A percentile compares a stretch with the other conserved stretches of the same genome.
These are phyloP conservation scores for Metalampra italica DNA, from an alignment of 2,888 invertebrate species.

Conservation along the genomic window DNA sequence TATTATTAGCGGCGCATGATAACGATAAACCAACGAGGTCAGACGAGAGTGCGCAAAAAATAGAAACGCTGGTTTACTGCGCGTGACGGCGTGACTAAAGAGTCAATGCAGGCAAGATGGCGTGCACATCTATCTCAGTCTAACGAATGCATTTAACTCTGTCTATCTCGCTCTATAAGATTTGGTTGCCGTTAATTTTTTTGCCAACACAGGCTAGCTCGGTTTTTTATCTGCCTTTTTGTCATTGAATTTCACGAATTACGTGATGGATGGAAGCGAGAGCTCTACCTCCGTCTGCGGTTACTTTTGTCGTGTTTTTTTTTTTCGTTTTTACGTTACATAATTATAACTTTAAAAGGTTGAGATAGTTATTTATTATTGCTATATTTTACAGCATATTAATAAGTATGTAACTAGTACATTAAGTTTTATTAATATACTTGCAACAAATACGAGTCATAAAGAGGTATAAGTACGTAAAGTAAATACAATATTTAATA, in stretches of 20 bases:
- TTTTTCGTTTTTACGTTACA: constrained; percentile 34
- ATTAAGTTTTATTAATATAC: too few species aligned
- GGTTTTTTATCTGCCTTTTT: constrained; percentile 50
- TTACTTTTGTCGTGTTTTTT: constrained; percentile 34
- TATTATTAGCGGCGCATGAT: constrained; percentile 68
- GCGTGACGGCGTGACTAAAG: constrained; percentile 76
- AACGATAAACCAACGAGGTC: constrained; percentile 76
- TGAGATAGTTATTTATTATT: constrained; percentile 18
- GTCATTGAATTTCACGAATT: constrained; percentile 62
- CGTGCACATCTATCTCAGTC: constrained; percentile 55
- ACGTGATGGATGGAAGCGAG: constrained; percentile 52
- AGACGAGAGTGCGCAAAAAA: constrained; percentile 72
- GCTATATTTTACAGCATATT: background rate
- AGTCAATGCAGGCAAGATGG: constrained; percentile 68
- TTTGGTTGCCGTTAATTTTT: constrained; percentile 65
- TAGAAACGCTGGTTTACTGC: constrained; percentile 70
- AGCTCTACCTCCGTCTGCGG: constrained; percentile 27
- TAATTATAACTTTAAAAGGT: constrained; percentile 28
- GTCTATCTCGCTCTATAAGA: constrained; percentile 41
- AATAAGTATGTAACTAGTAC: background rate
- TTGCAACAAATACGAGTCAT: too few species aligned
- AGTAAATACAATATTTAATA: too few species aligned
- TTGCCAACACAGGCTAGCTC: constrained; percentile 42
- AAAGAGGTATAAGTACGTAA: too few species aligned
- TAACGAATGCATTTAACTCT: constrained; percentile 27